These are phyloP conservation scores for Diprion similis DNA, from an alignment of 1,140 invertebrate species.

Conservation along the genomic window DNA sequence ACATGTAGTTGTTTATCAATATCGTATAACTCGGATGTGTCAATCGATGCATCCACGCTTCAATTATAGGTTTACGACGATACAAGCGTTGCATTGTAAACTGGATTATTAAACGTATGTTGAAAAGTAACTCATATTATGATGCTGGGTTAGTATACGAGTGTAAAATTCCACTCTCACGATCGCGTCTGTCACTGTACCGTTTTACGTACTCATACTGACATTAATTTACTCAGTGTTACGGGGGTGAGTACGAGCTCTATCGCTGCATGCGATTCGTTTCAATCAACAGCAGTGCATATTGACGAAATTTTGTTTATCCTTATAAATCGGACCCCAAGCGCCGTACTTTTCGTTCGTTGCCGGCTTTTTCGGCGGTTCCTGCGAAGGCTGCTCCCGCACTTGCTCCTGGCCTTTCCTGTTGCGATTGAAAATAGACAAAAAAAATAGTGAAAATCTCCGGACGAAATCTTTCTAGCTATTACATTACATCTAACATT, in stretches of 20 bases:
- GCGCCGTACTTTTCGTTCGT: conserved; percentile 65
- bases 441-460: neutral
- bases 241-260: no score
- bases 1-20: no score
- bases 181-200: no score
- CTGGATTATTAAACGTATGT: no score
- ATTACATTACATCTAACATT: neutral
- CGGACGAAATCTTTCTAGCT: conserved; percentile 11
- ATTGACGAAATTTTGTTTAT: conserved; percentile 72
- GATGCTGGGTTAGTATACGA: no score
- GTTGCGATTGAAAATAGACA: conserved; percentile 29
- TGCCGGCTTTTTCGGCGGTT: conserved; percentile 47
- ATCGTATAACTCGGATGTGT: no score
- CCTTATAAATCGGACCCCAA: conserved; percentile 76
- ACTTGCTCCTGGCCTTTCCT: conserved; percentile 60
- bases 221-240: no score
- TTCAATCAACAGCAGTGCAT: conserved; percentile 71
- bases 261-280: neutral
- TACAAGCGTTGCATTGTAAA: no score
- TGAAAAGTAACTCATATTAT: no score
- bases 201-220: no score
- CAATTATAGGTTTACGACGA: no score
- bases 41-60: neutral
- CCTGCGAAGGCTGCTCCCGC: conserved; percentile 41
- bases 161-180: no score